These are phyloP conservation scores for Scaeva pyrastri DNA, from an alignment of 2,888 invertebrate genomes.

Conservation along the genomic window DNA sequence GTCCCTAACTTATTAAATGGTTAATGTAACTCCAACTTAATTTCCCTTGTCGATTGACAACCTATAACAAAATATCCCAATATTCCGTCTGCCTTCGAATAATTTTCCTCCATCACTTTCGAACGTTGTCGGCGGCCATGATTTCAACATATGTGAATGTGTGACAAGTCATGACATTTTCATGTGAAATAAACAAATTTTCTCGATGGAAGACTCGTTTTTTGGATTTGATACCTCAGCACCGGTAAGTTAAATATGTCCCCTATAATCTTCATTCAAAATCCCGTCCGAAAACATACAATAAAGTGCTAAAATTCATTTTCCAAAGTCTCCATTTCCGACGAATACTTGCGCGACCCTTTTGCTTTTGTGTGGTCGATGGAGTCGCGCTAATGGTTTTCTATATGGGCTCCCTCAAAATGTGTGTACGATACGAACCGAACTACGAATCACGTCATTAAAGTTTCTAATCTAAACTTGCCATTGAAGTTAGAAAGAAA, in stretches of 20 bases:
- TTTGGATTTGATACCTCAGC: conserved; percentile 92
- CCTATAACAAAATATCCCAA: conserved; percentile 39
- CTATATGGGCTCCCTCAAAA: conserved; percentile 40
- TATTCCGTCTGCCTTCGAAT: conserved; percentile 39
- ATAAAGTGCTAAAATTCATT: conserved; percentile 23
- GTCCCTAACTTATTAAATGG: too few species aligned
- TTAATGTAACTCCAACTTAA: conserved; percentile 1
- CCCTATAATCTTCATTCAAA: conserved; percentile 16
- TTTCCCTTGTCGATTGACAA: conserved; percentile 31
- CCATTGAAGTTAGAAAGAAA: not conserved
- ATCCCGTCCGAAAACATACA: conserved; percentile 8
- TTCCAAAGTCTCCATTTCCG: conserved; percentile 18
- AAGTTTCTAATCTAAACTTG: conserved; percentile 26
- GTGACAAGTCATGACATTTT: conserved; percentile 89
- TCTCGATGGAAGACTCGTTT: conserved; percentile 93
- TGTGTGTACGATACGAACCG: conserved; percentile 26
- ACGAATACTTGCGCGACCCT: conserved; percentile 61
- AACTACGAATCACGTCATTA: conserved; percentile 62
- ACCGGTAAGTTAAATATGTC: conserved; percentile 87
- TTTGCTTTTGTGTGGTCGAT: conserved; percentile 50
- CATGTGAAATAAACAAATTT: conserved; percentile 86
- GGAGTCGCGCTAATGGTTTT: conserved; percentile 63
- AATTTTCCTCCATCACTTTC: conserved; percentile 64
- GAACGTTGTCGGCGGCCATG: conserved; percentile 76
- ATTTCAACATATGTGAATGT: conserved; percentile 80